Evolutionary conservation across 2,113 vertebrate genomes (phyloP), one percentile per base, ranked within the genome.

Genomic region (Onychostoma macrolepis): DNA sequence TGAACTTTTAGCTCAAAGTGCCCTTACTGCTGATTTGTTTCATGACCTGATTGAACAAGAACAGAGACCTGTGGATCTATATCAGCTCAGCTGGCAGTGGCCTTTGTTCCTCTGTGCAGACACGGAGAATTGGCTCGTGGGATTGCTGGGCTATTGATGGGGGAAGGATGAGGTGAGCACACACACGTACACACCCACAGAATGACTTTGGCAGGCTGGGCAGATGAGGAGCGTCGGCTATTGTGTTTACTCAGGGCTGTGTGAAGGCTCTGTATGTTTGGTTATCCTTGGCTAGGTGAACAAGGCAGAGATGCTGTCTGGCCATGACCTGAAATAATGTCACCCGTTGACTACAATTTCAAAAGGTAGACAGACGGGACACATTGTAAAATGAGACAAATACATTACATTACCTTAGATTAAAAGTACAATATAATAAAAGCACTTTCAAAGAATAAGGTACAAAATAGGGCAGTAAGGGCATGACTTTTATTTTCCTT

Each of bases 1-100:
- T 91, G 92, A 94, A 89, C 89, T 90, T 87, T 90, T 89, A 91
- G 88, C 86, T 90, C 91, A 69, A 61, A 75, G 63, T 83, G 50
- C 24, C 75, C 65, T 78, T 58, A 67, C 71, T 28, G 9, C 78
- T 65, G 61, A 87, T 75, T 82, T 50, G 48, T 90, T 90, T 89
- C 76, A 90, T 93, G 93, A 94, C 91, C 92, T 91, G 77, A 69
- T 88, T 88, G 90, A 89, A 90, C 33, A 71, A 89, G 84, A 92
- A 93, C 91, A 93, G 90, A 93, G 90, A 61, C 48, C 84, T 91
- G 89, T 90, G 92, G 93, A 94, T 94, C 93, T 93, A 94, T 89
- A 90, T 86, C 93, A 89, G 65, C 92, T 92, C 90, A 88, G 53
- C 87, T 89, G 92, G 92, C 91, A 90, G 85, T 76, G 90, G 90